Conservation (phyloP, 2,113 vertebrate species). For the Diphyllodes magnificus region DNA sequence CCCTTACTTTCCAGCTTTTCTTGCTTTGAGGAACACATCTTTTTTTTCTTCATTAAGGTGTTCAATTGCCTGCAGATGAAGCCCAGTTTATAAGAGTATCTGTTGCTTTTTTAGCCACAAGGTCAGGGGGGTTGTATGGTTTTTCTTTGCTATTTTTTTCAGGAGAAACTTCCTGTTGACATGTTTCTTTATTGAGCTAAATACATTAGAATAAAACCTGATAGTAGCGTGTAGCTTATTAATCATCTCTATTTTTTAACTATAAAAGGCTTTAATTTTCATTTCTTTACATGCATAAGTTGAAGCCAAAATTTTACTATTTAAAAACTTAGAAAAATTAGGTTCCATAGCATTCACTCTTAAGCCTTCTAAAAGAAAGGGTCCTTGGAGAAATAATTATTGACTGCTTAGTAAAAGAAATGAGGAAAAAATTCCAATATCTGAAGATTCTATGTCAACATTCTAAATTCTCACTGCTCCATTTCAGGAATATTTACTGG, state of each 20-base stretch:
- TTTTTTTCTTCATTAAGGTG: neutral
- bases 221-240: neutral
- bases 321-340: neutral
- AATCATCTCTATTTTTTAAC: neutral
- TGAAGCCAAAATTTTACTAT: neutral
- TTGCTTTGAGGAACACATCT: neutral
- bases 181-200: neutral
- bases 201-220: neutral
- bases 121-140: fast-evolving
- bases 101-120: neutral
- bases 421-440: fast-evolving
- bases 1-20: neutral
- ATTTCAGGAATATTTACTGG: neutral
- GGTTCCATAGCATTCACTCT: neutral
- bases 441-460: neutral
- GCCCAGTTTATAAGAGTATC: neutral
- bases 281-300: neutral
- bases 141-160: neutral
- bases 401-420: neutral
- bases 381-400: neutral
- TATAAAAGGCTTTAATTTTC: neutral
- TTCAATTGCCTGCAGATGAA: neutral
- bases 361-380: neutral
- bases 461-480: neutral
- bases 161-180: neutral